Evolutionary conservation across 2,888 invertebrate genomes (phyloP), one percentile per base, ranked within the genome.

Genomic region (Cetonia aurata): DNA sequence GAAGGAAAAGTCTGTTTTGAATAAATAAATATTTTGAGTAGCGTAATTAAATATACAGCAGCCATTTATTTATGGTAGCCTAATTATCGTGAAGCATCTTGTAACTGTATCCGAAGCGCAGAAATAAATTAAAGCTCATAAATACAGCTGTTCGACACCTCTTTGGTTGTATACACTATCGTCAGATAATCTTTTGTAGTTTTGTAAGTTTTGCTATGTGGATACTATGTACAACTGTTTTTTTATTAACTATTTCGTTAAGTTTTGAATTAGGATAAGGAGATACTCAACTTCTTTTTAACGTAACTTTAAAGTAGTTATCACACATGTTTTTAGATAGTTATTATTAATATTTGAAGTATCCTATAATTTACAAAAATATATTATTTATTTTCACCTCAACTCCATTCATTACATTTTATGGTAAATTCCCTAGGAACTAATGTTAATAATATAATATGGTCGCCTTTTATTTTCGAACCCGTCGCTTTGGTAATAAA

Each of bases 121-220:
- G 53, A n/a, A 83, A 83, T 84, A 83, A 83, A 76, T 84, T 83
- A 84, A 83, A 83, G 83, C 83, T 19, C 80, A 82, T 81, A 81
- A n/a, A 65, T 83, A 84, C 83, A 84, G 82, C 82, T 76, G 65
- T 76, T 78, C 81, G 80, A 82, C 82, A 76, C 80, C 81, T 83
- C 83, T 84, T 84, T 83, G 84, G 83, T 83, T 71, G 17, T 57
- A 37, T 56, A 55, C n/a, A n/a, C 19, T 67, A 15, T 55, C 42
- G n/a, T 19, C 9, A 31, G 15, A 65, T 9, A 60, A 60, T 17
- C 17, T 12, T 33, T 67, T 13, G 44, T 37, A 15, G 17, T 13
- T 15, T 56, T 19, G 37, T 12, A 31, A 60, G 19, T 44, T 55
- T 67, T 44, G 42, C 52, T 67, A 50, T 42, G 17, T 55, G 25